Percentiles rank a stretch among this genome's conserved stretches.
phyloP scores from a whole-genome alignment of 2,888 invertebrate genomes.

The Metopia argyrocephala region DNA sequence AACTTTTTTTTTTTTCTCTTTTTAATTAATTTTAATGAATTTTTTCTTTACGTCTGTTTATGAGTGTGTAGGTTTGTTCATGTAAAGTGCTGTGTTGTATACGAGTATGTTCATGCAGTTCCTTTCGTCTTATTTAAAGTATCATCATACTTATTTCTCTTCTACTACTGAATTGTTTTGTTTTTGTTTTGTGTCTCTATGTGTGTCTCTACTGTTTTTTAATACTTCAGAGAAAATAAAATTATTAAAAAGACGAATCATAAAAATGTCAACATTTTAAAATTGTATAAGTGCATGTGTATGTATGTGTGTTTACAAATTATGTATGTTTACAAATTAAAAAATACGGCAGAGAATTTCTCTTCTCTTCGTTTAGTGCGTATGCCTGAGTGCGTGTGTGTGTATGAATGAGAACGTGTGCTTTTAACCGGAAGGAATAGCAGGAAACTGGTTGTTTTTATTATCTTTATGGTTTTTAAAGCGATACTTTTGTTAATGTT shows the following conservation, averaged over 20 bases:
- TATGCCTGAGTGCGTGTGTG: background rate
- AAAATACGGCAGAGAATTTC: no score
- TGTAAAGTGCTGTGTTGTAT: constrained; percentile 16
- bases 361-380: background rate
- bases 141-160: background rate
- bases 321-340: background rate
- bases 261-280: constrained; percentile 50
- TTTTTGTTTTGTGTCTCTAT: background rate
- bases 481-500: background rate
- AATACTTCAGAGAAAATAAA: constrained; percentile 32
- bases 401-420: background rate
- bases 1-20: constrained; percentile 33
- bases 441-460: background rate
- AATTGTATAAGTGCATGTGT: constrained; percentile 5
- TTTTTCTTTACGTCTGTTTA: background rate
- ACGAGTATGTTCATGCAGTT: no score
- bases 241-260: constrained; percentile 34
- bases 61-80: no score
- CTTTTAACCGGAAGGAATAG: background rate
- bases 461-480: background rate
- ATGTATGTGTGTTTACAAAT: background rate
- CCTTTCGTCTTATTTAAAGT: no score
- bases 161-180: background rate
- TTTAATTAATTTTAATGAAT: constrained; percentile 39
- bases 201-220: constrained; percentile 15